Conservation (phyloP, 2,888 invertebrate species). For the Stenodera caucasica region DNA sequence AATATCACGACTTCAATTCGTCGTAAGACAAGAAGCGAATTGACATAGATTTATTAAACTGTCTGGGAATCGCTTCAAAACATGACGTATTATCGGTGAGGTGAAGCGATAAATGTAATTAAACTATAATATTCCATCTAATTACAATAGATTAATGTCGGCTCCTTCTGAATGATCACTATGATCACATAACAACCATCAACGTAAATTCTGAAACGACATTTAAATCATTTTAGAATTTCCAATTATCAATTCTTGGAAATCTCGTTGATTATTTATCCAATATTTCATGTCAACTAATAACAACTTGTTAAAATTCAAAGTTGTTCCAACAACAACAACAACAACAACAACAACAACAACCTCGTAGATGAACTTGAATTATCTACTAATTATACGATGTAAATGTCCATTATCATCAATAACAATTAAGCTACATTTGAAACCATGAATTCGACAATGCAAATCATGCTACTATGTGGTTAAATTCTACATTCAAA, state of each 20-base stretch:
- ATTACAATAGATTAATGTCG: background rate
- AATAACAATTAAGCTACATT: conserved; percentile 3
- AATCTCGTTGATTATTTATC: background rate
- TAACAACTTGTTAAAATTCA: background rate
- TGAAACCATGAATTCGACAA: background rate
- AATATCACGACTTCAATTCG: background rate
- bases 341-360: too few species aligned
- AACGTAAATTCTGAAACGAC: too few species aligned
- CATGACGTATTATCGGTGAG: background rate
- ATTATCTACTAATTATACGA: background rate
- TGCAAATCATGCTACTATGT: conserved; percentile 1
- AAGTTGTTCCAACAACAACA: background rate
- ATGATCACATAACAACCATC: too few species aligned
- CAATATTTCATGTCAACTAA: background rate
- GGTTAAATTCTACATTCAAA: conserved; percentile 5
- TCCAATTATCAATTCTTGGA: background rate
- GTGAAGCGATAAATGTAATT: background rate
- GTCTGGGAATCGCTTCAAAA: background rate
- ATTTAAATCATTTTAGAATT: too few species aligned
- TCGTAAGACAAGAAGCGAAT: background rate
- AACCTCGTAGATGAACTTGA: background rate
- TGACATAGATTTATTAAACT: background rate
- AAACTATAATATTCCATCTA: background rate
- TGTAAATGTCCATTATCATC: conserved; percentile 1
- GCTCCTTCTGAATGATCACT: too few species aligned